Evolutionary conservation across 2,888 invertebrate genomes (phyloP).

Genomic region (Phrixothrix hirtus): DNA sequence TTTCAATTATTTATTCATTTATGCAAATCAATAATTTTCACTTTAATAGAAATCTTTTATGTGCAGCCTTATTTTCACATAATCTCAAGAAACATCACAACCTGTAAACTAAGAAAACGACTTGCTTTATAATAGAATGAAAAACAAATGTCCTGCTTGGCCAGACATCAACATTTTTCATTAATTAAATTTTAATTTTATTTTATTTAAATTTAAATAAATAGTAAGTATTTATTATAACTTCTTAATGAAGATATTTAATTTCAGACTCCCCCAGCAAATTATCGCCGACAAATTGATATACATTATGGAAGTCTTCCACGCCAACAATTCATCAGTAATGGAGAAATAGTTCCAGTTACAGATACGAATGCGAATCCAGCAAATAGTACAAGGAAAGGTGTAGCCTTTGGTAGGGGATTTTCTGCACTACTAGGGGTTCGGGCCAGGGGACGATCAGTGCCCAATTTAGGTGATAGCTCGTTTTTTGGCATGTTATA

Average conservation of each 20-base stretch:
- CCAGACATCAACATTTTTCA: too few species aligned
- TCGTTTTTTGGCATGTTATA: slow-evolving; percentile 39
- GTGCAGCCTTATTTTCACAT: too few species aligned
- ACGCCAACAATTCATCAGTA: slow-evolving; percentile 64
- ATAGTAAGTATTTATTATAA: not conserved
- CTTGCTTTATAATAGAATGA: too few species aligned
- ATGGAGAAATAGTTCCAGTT: slow-evolving; percentile 44
- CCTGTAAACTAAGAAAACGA: too few species aligned
- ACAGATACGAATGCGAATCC: slow-evolving; percentile 57
- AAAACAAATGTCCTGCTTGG: too few species aligned
- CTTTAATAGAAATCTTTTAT: too few species aligned
- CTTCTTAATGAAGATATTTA: not conserved
- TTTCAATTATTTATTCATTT: too few species aligned
- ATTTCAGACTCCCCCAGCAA: slow-evolving; percentile 73
- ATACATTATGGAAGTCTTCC: slow-evolving; percentile 83
- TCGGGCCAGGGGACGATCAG: slow-evolving; percentile 79
- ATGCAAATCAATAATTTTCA: too few species aligned
- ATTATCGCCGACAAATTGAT: slow-evolving; percentile 72
- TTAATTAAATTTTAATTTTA: too few species aligned
- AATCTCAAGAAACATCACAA: too few species aligned
- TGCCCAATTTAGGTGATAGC: slow-evolving; percentile 85
- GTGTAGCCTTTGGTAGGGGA: slow-evolving; percentile 76
- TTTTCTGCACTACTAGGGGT: slow-evolving; percentile 59
- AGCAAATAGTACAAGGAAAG: slow-evolving; percentile 60
- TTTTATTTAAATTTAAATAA: too few species aligned